Base-by-base conservation (phyloP, 2,888 invertebrate species). In the Syritta pipiens region DNA sequence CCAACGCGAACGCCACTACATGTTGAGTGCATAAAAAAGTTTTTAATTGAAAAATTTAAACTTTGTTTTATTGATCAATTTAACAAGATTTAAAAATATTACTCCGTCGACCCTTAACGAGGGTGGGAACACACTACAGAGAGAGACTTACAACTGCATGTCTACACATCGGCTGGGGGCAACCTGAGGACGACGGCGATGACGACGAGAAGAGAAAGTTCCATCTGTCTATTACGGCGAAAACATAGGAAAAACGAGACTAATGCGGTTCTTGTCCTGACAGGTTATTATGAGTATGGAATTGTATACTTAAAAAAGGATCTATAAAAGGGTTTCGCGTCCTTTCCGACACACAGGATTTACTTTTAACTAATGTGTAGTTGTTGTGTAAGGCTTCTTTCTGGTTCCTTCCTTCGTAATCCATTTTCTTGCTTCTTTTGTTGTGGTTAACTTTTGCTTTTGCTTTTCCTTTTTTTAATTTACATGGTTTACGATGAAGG, bases 11-110 rank as follows among this genome's bases (percentile, higher is more conserved):
- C 51, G n/a, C 35, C 42, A 40, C 12, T 59, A 26, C 60, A 30
- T 55, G 55, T 20, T 7, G 55, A 55, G 30, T 49, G 57, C 51
- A 63, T 46, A 59, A 37, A 65, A 79, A 74, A 60, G 72, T 74
- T 72, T 79, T 74, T 68, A 68, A 67, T 74, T 67, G 67, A 79
- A 79, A 74, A 67, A 62, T 72, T 74, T 68, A 46, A 74, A 68
- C 44, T 60, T 62, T 74, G 72, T 74, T 74, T 74, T 68, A 79
- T 74, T 74, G 79, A 79, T 79, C 81, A 82, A 81, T 82, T 81
- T 81, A 82, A 82, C 81, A 79, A 81, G 79, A 81, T 81, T 82
- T 81, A n/a, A 81, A 81, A 82, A 69, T 65, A 72, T 68, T 69
- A 69, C 53, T 65, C 51, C 59, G 40, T 68, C 68, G 71, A 77